phyloP scores from a whole-genome alignment of 1,140 invertebrate species.

The Batillaria attramentaria region DNA sequence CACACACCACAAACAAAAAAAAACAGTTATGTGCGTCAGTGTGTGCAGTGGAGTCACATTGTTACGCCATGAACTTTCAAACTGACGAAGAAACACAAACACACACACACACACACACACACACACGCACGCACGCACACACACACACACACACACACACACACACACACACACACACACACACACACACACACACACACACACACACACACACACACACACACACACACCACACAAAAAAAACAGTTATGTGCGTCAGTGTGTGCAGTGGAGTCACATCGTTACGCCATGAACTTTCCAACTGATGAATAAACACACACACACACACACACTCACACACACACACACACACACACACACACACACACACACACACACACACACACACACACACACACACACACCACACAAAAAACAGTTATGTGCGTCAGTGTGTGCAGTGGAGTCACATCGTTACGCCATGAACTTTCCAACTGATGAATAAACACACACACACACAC shows the following conservation, averaged over 20 bases:
- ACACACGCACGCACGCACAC: neutral
- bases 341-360: neutral
- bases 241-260: neutral
- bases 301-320: too few relatives aligned
- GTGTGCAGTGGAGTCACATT: neutral
- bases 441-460: neutral
- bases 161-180: neutral
- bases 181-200: neutral
- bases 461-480: neutral
- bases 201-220: too few relatives aligned
- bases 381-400: neutral
- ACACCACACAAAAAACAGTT: neutral
- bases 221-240: neutral
- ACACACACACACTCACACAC: neutral
- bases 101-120: neutral
- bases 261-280: neutral
- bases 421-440: neutral
- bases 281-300: too few relatives aligned
- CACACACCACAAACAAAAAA: neutral
- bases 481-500: neutral
- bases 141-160: neutral
- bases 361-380: constrained; percentile 15
- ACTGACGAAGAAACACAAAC: neutral
- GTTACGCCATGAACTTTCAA: too few relatives aligned
- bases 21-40: neutral